Base-by-base conservation (phyloP, 37 sponge, comb jelly and placozoan species). In the Sycon ciliatum region DNA sequence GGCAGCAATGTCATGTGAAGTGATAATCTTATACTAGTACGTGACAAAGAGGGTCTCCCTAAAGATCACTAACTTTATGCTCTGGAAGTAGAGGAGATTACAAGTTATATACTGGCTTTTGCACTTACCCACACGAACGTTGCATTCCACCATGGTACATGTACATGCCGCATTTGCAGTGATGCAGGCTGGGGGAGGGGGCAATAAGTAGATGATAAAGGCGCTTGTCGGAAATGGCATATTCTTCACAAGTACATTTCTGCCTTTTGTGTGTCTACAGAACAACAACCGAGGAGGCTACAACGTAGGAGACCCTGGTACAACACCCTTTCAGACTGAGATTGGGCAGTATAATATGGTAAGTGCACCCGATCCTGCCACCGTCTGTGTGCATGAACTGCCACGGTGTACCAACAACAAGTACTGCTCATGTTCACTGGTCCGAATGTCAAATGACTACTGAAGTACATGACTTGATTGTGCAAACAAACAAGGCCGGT, bases 231-330 rank as follows among this genome's bases (percentile, higher is more conserved):
- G 49, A 18, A 18, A 13, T 42, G 49, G 13, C 9, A 42, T 42
- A 9, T 9, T 42, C 13, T 42, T 42, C 9, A 42, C 13, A 13
- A 18, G 49, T 9, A 18, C 13, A 18, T 42, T 18, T 42, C 13
- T 42, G 23, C 20, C 26, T 6, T 60, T 23, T 11, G 38, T 37
- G 30, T 33, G 1, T 36, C 30, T 58, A 0, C 67, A 95, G 96
- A 95, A 96, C 73, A 96, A 96, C 85, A 92, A 92, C 63, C 11
- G 63, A 22, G 76, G 78, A 11, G 98, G 98, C 2, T 96, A 96
- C 79, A 96, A 96, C 56, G 90, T 86, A 24, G 98, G 98, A 2
- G 93, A 96, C 76, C 52, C 38, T 11, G 27, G 62, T 23, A 6
- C 46, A 18, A 68, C 68, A 0, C 87, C 79, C 0, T 85, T 86